Percentiles rank a stretch among this genome's conserved stretches.
phyloP scores from a whole-genome alignment of 2,797 vertebrate genomes.

The Anguilla megastoma region DNA sequence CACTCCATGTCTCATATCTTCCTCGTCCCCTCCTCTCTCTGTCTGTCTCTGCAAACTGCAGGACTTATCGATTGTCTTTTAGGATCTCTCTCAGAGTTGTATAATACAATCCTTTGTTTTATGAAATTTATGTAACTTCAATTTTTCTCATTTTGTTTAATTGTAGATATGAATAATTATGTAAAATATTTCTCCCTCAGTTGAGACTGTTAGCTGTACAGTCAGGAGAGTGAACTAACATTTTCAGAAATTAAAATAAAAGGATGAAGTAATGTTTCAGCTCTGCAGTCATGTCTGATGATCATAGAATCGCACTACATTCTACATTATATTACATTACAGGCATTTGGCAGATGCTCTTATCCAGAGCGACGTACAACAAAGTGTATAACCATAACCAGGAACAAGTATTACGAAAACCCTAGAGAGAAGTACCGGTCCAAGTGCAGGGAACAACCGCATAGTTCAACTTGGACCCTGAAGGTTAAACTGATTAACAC shows the following conservation, averaged over 20 bases:
- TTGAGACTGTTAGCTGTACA: background rate
- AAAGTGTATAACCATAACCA: too few relatives aligned
- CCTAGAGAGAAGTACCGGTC: too few relatives aligned
- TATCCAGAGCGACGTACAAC: too few relatives aligned
- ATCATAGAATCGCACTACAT: background rate
- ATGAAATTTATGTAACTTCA: background rate
- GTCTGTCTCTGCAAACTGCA: background rate
- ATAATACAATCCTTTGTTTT: background rate
- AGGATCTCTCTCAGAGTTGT: background rate
- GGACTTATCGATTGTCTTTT: background rate
- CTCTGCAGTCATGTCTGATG: too few relatives aligned
- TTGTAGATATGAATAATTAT: conserved; percentile 6
- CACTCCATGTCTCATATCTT: background rate
- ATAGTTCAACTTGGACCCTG: too few relatives aligned
- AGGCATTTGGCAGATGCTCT: too few relatives aligned
- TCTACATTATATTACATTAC: too few relatives aligned
- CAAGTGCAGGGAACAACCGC: too few relatives aligned
- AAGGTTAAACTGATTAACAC: too few relatives aligned
- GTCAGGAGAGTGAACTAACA: background rate
- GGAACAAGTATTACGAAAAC: too few relatives aligned
- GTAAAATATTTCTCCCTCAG: background rate
- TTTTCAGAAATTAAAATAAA: background rate
- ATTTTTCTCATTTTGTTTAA: background rate
- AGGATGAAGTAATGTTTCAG: background rate
- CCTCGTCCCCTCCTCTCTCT: background rate